Base-by-base conservation (phyloP, 2,888 invertebrate genomes). In the Standfussiana lucernea region DNA sequence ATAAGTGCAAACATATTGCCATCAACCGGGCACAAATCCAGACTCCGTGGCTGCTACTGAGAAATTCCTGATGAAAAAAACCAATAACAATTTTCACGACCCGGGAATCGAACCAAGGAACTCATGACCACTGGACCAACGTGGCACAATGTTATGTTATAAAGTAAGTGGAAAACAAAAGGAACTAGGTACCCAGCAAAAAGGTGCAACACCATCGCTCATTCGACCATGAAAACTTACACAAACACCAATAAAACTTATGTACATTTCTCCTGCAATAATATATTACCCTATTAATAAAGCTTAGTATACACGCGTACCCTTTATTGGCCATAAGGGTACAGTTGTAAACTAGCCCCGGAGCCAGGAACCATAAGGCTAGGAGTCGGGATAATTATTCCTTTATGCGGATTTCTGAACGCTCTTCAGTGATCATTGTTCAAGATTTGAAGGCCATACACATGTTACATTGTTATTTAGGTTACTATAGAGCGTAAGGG, bases 331-430 rank as follows among this genome's bases (percentile, higher is more conserved):
- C 64, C 80, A 66, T 75, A 73, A 79, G 85, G 71, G 75, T 67
- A 77, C 56, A 85, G 67, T 86, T 82, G 75, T 84, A 74, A 82
- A 84, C 82, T 72, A 72, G 40, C 37, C 35, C 64, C 71, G 56
- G 71, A 77, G 62, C 76, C 75, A 82, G 35, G 62, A 75, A 65
- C 75, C 77, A 78, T 71, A 83, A 83, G 68, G 77, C 77, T 56
- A n/a, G 53, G 37, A 81, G 75, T 82, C 64, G 69, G 45, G 37
- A 81, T 79, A 82, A 83, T 84, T 80, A 84, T 79, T 84, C 77
- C 80, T 74, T 74, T 81, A 80, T 77, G 72, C 61, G 70, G 56
- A 79, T 78, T 65, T 73, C 64, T 75, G 40, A 68, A 66, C 45
- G 45, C n/a, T 64, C 40, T 68, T 77, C 70, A 67, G 72, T 70